Base-by-base conservation (phyloP, 1,140 invertebrate species). In the Atopsyche davidsoni region DNA sequence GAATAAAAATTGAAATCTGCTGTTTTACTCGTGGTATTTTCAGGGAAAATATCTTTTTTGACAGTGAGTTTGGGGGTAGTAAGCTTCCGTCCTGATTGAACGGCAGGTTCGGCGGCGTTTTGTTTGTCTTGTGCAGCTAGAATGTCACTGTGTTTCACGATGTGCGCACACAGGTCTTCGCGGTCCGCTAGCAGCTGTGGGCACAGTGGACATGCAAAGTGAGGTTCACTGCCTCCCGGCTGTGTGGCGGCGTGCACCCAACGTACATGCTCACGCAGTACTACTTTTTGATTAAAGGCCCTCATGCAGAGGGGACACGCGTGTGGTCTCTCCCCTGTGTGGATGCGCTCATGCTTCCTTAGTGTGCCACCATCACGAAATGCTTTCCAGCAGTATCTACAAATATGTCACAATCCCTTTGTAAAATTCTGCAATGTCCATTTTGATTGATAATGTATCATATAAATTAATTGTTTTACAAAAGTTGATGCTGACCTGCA, bases 341-440 rank as follows among this genome's bases (percentile, higher is more conserved):
- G 48, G 18, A 51, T 51, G 19, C 48, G 28, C n/a, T 51, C 48
- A 24, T 51, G 48, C n/a, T 81, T 75, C 21, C 76, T 70, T 42
- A 84, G 62, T 18, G 76, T 78, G 3, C 75, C 76, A 3, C 75
- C 76, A 51, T 77, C 76, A 9, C 75, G 63, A 50, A 90, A 92
- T 35, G 86, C 79, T 62, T 91, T 91, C 59, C 85, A 86, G 62
- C 87, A 90, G 58, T 85, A 86, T 42, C 76, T 79, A 60, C 87
- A 91, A 16, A 79, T 80, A 56, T 28, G n/a, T n/a, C n/a, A n/a
- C n/a, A n/a, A n/a, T n/a, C n/a, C n/a, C n/a, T n/a, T n/a, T n/a
- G n/a, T n/a, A n/a, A n/a, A n/a, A n/a, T n/a, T n/a, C n/a, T n/a
- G n/a, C n/a, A n/a, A n/a, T n/a, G n/a, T n/a, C n/a, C n/a, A n/a